phyloP scores from a whole-genome alignment of 1,140 invertebrate species.

The Oncopodura yosiiana region DNA sequence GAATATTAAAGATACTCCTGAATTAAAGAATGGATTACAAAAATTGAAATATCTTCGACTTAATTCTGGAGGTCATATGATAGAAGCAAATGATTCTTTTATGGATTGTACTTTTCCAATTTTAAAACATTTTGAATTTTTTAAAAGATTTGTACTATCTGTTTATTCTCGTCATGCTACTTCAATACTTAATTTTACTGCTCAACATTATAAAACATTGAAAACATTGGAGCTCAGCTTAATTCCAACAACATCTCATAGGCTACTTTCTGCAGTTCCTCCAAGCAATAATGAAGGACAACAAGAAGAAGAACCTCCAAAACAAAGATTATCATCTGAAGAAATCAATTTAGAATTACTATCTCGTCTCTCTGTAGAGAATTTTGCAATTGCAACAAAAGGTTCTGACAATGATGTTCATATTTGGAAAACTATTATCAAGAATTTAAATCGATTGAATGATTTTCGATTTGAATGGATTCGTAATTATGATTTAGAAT shows the following conservation, averaged over 20 bases:
- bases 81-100: conserved; percentile 7
- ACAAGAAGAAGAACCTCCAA: conserved; percentile 10
- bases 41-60: conserved; percentile 19
- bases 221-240: conserved; percentile 16
- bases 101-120: conserved; percentile 28
- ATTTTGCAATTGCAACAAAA: conserved; percentile 21
- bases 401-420: conserved; percentile 22
- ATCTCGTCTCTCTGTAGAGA: conserved; percentile 8
- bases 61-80: conserved; percentile 24
- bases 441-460: conserved; percentile 16
- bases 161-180: conserved; percentile 13
- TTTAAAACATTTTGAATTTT: conserved; percentile 22
- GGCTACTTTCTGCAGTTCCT: conserved; percentile 1
- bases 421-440: conserved; percentile 25
- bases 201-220: conserved; percentile 18
- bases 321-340: conserved; percentile 4
- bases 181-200: conserved; percentile 22
- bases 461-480: conserved; percentile 31
- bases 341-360: conserved; percentile 15
- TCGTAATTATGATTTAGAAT: conserved; percentile 8
- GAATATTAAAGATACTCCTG: conserved; percentile 28
- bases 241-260: conserved; percentile 2
- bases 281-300: conserved; percentile 9
- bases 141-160: conserved; percentile 21
- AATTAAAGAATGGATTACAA: conserved; percentile 16